Evolutionary conservation across 2,888 invertebrate genomes (phyloP).

Genomic region (Drosophila barbarae): DNA sequence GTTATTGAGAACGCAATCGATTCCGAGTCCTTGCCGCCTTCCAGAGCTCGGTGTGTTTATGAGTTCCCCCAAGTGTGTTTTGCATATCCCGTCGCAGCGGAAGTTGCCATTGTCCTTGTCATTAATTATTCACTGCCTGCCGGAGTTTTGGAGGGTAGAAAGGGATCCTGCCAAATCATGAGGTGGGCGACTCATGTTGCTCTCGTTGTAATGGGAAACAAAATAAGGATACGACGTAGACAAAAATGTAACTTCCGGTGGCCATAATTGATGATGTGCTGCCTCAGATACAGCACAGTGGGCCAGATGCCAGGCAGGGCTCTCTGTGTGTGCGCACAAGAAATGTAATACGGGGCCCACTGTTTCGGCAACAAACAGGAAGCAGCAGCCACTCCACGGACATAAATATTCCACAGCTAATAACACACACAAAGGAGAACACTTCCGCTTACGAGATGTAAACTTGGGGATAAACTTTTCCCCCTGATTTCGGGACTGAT

Average conservation of each 20-base stretch:
- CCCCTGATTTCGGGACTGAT: constrained; percentile 46
- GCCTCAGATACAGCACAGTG: constrained; percentile 29
- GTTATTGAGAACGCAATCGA: constrained; percentile 42
- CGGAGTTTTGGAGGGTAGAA: constrained; percentile 20
- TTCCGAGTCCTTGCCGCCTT: constrained; percentile 6
- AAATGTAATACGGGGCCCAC: constrained; percentile 27
- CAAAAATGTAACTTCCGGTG: constrained; percentile 66
- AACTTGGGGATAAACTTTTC: constrained; percentile 41
- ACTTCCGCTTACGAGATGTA: constrained; percentile 59
- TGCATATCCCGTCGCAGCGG: constrained; percentile 27
- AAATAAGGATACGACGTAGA: constrained; percentile 55
- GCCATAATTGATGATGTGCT: constrained; percentile 70
- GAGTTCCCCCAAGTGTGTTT: constrained; percentile 21
- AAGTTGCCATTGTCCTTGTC: constrained; percentile 37
- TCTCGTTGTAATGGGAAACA: constrained; percentile 51
- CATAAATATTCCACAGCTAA: constrained; percentile 62
- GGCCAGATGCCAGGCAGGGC: background rate
- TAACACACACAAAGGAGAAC: constrained; percentile 50
- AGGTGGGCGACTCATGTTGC: constrained; percentile 31
- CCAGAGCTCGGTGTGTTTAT: constrained; percentile 13
- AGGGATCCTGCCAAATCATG: constrained; percentile 34
- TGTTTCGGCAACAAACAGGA: constrained; percentile 46
- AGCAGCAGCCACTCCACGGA: constrained; percentile 48
- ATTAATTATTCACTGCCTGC: constrained; percentile 62
- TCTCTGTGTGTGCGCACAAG: background rate